These are phyloP conservation scores for Bradypodion ventrale DNA, from an alignment of 2,797 vertebrate genomes.

Conservation along the genomic window DNA sequence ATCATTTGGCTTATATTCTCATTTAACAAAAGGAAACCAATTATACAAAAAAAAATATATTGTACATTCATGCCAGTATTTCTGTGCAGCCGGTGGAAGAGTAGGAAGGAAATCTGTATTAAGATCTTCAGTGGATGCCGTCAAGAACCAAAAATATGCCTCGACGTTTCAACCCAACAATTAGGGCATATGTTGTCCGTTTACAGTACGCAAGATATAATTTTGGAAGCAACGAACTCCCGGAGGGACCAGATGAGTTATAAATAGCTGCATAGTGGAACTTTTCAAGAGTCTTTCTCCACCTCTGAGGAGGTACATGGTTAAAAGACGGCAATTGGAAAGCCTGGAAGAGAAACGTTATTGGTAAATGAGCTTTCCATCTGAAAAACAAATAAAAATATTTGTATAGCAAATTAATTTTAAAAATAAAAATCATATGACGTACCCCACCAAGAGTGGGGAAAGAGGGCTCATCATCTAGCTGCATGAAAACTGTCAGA, in stretches of 20 bases:
- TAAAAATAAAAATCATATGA: too few species aligned
- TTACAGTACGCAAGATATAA: not conserved
- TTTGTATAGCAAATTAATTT: not conserved
- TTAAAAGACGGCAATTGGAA: slow-evolving; percentile 17
- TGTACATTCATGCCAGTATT: not conserved
- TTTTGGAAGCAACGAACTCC: not conserved
- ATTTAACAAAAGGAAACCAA: slow-evolving; percentile 31
- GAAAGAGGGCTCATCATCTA: too few species aligned
- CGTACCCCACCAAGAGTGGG: slow-evolving; percentile 2
- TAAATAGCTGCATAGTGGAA: not conserved
- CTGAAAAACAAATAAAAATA: not conserved
- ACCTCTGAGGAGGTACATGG: not conserved
- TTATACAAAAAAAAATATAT: accelerated
- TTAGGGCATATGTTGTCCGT: not conserved
- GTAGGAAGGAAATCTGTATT: not conserved
- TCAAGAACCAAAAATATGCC: slow-evolving; percentile 21
- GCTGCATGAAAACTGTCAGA: too few species aligned
- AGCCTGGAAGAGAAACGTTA: not conserved
- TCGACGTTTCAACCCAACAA: not conserved
- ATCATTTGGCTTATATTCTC: slow-evolving; percentile 5
- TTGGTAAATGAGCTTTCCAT: not conserved
- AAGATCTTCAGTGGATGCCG: not conserved
- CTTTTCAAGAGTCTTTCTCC: not conserved
- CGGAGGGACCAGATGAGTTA: not conserved
- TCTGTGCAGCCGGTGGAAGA: too few species aligned